Evolutionary conservation across 2,888 invertebrate genomes (phyloP).

Genomic region (Drosophila incognita): DNA sequence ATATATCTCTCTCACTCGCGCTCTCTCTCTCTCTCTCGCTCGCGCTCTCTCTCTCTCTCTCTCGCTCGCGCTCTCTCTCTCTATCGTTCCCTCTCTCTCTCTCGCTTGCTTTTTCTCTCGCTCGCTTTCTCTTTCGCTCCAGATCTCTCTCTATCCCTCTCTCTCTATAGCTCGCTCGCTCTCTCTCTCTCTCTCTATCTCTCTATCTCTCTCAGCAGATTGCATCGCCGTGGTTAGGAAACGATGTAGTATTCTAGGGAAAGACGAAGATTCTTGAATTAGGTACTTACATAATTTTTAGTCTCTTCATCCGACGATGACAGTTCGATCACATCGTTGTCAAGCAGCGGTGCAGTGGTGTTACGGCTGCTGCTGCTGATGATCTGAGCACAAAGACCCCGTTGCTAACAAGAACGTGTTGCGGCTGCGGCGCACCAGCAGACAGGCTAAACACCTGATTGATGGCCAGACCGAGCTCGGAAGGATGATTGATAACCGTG

Average conservation of each 20-base stretch:
- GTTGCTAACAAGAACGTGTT: constrained; percentile 7
- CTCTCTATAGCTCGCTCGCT: too few relatives aligned
- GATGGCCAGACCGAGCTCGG: constrained; percentile 9
- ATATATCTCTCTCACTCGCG: too few relatives aligned
- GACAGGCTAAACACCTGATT: too few relatives aligned
- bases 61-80: too few relatives aligned
- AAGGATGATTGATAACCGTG: constrained; percentile 23
- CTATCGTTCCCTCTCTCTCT: too few relatives aligned
- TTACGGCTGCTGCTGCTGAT: not conserved
- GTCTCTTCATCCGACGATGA: constrained; percentile 54
- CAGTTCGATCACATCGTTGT: constrained; percentile 28
- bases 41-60: too few relatives aligned
- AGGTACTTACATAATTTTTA: constrained; percentile 1
- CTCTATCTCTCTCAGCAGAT: not conserved
- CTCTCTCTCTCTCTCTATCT: too few relatives aligned
- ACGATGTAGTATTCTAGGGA: not conserved
- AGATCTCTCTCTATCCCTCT: too few relatives aligned
- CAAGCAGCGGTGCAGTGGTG: not conserved
- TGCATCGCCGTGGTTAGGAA: not conserved
- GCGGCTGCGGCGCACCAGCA: too few relatives aligned
- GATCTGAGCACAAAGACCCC: constrained; percentile 39
- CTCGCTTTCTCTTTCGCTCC: too few relatives aligned
- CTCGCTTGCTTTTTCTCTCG: too few relatives aligned
- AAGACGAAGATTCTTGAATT: not conserved
- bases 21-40: too few relatives aligned